These are phyloP conservation scores for Drosophila glabriapex DNA, from an alignment of 2,888 invertebrate genomes.

Conservation along the genomic window DNA sequence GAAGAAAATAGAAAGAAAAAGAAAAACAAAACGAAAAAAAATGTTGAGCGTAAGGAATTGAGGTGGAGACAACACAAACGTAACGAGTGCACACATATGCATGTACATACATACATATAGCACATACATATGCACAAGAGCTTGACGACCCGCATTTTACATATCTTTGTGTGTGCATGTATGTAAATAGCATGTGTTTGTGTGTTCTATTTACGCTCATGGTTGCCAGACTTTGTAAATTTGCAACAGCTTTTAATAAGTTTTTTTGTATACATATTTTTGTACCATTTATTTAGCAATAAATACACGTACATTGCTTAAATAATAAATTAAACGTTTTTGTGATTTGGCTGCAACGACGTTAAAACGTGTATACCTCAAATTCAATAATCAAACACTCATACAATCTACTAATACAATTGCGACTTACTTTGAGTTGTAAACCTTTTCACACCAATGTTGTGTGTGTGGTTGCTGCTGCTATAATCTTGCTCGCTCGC, in stretches of 20 bases:
- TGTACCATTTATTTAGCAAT: slow-evolving; percentile 1
- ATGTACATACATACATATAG: not conserved
- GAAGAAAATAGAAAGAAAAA: slow-evolving; percentile 37
- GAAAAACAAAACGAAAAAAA: slow-evolving; percentile 37
- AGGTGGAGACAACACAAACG: slow-evolving; percentile 2
- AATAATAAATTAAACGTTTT: slow-evolving; percentile 8
- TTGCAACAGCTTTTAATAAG: not conserved
- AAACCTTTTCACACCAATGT: slow-evolving; percentile 76
- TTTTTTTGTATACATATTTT: not conserved
- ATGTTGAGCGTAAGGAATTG: slow-evolving; percentile 35
- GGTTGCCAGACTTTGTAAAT: slow-evolving; percentile 15
- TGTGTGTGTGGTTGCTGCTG: slow-evolving; percentile 47
- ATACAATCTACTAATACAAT: slow-evolving; percentile 50
- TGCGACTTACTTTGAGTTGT: slow-evolving; percentile 82
- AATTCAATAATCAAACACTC: slow-evolving; percentile 66
- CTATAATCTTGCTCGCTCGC: slow-evolving; percentile 52
- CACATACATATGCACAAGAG: slow-evolving; percentile 15
- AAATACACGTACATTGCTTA: not conserved
- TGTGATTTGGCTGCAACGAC: slow-evolving; percentile 16
- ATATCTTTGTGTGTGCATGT: slow-evolving; percentile 2
- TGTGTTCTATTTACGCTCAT: slow-evolving; percentile 57
- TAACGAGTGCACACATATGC: slow-evolving; percentile 19
- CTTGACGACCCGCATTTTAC: slow-evolving; percentile 11
- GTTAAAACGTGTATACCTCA: slow-evolving; percentile 55
- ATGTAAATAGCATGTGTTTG: not conserved